Conservation (phyloP, 2,113 vertebrate species). For the Fulica atra region DNA sequence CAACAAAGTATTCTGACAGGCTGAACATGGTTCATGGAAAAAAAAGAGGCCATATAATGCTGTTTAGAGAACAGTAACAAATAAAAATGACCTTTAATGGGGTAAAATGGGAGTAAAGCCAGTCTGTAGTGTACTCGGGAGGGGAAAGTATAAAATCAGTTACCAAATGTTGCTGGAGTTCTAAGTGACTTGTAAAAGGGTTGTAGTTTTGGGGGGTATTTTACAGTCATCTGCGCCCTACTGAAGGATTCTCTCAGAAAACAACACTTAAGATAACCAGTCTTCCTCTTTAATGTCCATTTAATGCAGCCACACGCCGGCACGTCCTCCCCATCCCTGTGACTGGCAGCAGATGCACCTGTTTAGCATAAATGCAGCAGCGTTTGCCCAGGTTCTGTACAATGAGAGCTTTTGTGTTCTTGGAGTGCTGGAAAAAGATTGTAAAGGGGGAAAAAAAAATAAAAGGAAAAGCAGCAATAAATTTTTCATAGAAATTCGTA, state of each 20-base stretch:
- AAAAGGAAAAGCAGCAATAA: background rate
- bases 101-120: too few relatives aligned
- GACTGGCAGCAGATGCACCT: background rate
- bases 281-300: background rate
- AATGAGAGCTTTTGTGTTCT: background rate
- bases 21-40: background rate
- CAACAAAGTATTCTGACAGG: background rate
- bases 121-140: background rate
- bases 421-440: background rate
- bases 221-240: fast-evolving
- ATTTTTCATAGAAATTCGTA: background rate
- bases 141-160: background rate
- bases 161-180: background rate
- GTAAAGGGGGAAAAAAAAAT: background rate
- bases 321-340: background rate
- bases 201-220: background rate
- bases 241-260: background rate
- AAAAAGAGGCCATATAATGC: background rate
- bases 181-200: background rate
- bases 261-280: background rate
- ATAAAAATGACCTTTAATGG: background rate
- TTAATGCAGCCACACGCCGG: background rate
- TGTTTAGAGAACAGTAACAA: background rate
- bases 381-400: background rate
- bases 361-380: background rate